Percentiles rank a stretch among this genome's conserved stretches.
phyloP scores from a whole-genome alignment of 1,140 invertebrate genomes.

The Ips typographus region DNA sequence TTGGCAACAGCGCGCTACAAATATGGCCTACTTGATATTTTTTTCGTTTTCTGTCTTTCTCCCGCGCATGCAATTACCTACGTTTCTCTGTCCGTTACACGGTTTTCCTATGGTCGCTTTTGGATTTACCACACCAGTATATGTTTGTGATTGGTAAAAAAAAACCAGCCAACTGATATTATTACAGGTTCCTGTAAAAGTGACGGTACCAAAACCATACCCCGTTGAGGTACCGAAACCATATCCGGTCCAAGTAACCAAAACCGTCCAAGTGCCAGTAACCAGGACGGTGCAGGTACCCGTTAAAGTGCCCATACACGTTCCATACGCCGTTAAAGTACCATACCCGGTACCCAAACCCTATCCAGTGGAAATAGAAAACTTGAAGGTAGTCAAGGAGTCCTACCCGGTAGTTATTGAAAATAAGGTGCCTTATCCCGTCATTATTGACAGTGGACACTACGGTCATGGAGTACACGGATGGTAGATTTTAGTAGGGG shows the following conservation, averaged over 20 bases:
- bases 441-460: conserved; percentile 36
- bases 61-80: too few species aligned
- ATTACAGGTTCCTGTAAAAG: conserved; percentile 39
- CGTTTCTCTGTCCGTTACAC: too few species aligned
- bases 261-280: conserved; percentile 27
- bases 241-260: conserved; percentile 41
- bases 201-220: conserved; percentile 41
- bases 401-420: conserved; percentile 50
- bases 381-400: conserved; percentile 52
- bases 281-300: conserved; percentile 37
- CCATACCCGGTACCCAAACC: conserved; percentile 47
- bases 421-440: conserved; percentile 56
- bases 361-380: conserved; percentile 49
- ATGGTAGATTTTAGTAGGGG: conserved; percentile 12
- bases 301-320: conserved; percentile 38
- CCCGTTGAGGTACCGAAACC: conserved; percentile 47
- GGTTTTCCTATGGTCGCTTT: too few species aligned
- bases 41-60: too few species aligned
- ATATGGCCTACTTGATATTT: too few species aligned
- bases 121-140: too few species aligned
- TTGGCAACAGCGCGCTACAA: too few species aligned
- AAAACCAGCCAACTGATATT: too few species aligned
- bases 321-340: conserved; percentile 36
- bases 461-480: conserved; percentile 22
- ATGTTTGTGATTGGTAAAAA: too few species aligned